Conservation (phyloP, 2,888 invertebrate species). For the Hemithea aestivaria region DNA sequence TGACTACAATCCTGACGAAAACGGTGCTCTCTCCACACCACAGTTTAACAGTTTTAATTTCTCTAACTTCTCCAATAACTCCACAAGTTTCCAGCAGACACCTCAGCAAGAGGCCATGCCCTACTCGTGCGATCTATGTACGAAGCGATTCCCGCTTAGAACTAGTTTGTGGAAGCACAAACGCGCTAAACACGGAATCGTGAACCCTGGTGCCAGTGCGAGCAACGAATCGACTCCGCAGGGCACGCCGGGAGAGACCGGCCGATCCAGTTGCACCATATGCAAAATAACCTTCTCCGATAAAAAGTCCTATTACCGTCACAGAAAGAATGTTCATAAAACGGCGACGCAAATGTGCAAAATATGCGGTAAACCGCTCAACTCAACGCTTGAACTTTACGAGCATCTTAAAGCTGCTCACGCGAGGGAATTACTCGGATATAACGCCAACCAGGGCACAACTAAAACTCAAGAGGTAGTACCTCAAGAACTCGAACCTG, state of each 20-base stretch:
- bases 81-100: constrained; percentile 22
- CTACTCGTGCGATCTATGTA: constrained; percentile 69
- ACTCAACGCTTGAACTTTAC: constrained; percentile 81
- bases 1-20: constrained; percentile 67
- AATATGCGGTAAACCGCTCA: constrained; percentile 81
- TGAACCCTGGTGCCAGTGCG: constrained; percentile 46
- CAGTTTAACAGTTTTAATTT: constrained; percentile 75
- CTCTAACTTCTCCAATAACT: constrained; percentile 50
- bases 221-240: constrained; percentile 37
- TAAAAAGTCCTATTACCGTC: constrained; percentile 80
- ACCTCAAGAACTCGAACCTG: constrained; percentile 49
- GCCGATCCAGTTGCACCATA: constrained; percentile 77
- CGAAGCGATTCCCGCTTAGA: constrained; percentile 65
- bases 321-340: constrained; percentile 78
- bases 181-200: constrained; percentile 71
- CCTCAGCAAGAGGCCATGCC: constrained; percentile 48
- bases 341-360: constrained; percentile 79
- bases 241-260: constrained; percentile 37
- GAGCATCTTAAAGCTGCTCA: constrained; percentile 81
- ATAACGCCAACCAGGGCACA: constrained; percentile 64
- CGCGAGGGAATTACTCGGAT: constrained; percentile 71
- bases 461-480: constrained; percentile 53
- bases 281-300: constrained; percentile 81
- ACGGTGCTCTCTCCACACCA: constrained; percentile 67
- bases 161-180: constrained; percentile 75